phyloP scores from a whole-genome alignment of 2,113 vertebrate species.

The Arvicanthis niloticus region DNA sequence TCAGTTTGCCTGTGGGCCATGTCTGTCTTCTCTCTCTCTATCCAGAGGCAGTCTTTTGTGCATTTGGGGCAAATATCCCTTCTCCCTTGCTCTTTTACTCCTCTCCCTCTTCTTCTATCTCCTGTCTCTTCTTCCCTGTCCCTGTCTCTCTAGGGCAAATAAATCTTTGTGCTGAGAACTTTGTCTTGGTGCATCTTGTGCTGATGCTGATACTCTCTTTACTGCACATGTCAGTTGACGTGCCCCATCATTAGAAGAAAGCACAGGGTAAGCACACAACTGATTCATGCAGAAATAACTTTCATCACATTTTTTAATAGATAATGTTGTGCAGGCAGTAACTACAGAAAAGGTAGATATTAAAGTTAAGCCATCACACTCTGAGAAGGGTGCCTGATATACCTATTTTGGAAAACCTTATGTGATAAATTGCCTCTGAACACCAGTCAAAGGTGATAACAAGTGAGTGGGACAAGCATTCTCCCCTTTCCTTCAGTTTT shows the following conservation, averaged over 20 bases:
- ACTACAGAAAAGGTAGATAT: not conserved
- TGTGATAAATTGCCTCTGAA: not conserved
- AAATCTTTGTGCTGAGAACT: not conserved
- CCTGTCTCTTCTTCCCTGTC: not conserved
- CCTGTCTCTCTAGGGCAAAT: not conserved
- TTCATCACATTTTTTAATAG: not conserved
- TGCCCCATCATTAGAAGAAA: not conserved
- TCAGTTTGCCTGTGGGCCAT: not conserved
- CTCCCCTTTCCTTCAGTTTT: not conserved
- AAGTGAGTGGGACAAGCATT: not conserved
- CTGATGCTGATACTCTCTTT: not conserved
- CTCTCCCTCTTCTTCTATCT: not conserved
- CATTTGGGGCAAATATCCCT: not conserved
- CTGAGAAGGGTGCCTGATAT: not conserved
- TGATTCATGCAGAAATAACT: not conserved
- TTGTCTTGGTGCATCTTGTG: not conserved
- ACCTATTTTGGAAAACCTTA: not conserved
- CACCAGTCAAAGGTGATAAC: not conserved
- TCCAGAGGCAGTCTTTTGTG: not conserved
- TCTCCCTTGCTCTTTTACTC: not conserved
- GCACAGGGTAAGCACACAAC: not conserved
- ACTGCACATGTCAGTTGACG: not conserved
- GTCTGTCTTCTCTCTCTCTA: not conserved
- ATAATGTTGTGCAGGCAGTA: no score
- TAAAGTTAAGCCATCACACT: not conserved